A percentile compares a stretch with the other conserved stretches of the same genome.
These are phyloP conservation scores for Scortum barcoo DNA, from an alignment of 2,113 vertebrate genomes.

Conservation along the genomic window DNA sequence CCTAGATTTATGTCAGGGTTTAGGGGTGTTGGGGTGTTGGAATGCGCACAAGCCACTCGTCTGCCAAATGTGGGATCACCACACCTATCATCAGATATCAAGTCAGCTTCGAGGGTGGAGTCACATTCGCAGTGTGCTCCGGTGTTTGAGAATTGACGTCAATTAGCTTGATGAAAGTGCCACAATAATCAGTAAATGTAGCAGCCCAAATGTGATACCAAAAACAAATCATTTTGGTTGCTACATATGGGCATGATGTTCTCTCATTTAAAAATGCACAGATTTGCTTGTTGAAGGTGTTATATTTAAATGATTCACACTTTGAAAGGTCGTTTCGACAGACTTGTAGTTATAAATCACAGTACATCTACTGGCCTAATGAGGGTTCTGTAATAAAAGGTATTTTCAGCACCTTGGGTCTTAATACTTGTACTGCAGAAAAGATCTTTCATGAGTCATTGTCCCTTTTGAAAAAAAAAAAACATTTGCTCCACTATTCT, in stretches of 20 bases:
- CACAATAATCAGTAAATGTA: conserved; percentile 30
- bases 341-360: neutral
- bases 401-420: neutral
- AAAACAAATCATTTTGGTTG: neutral
- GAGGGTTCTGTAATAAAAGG: neutral
- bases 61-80: neutral
- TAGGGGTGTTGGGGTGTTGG: neutral
- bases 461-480: neutral
- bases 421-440: neutral
- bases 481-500: conserved; percentile 2
- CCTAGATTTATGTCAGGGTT: neutral
- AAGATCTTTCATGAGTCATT: neutral
- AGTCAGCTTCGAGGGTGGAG: neutral
- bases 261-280: neutral
- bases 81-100: neutral
- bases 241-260: neutral
- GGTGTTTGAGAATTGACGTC: conserved; percentile 24
- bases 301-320: neutral
- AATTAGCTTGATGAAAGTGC: conserved; percentile 20
- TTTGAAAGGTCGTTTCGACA: neutral
- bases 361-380: neutral
- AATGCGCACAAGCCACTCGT: neutral
- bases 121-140: neutral
- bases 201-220: neutral
- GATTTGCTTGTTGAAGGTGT: neutral